A percentile compares a stretch with the other conserved stretches of the same genome.
These are phyloP conservation scores for Holothuria glaberrima DNA, from an alignment of 35 echinoderm and acorn worm species.

Conservation along the genomic window DNA sequence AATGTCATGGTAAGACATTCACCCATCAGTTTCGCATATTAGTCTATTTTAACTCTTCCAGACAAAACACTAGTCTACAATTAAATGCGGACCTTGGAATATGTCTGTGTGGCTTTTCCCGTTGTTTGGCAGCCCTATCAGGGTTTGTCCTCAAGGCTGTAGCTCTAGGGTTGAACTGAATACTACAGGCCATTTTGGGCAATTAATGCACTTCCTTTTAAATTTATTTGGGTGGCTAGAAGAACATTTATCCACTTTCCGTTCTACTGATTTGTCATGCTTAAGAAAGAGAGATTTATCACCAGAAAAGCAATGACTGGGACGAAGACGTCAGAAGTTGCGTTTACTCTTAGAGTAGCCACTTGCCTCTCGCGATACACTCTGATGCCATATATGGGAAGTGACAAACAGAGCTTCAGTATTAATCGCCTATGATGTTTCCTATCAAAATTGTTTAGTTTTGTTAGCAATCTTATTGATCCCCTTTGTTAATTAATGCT, in stretches of 20 bases:
- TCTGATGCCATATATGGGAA: too few species aligned
- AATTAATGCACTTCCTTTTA: conserved; percentile 14
- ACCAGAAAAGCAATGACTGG: not conserved
- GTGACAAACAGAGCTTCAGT: too few species aligned
- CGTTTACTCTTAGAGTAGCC: not conserved
- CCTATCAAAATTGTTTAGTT: too few species aligned
- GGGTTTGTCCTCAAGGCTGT: conserved; percentile 1
- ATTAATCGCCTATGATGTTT: too few species aligned
- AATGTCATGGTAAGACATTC: too few species aligned
- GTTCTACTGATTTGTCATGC: not conserved
- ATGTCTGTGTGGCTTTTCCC: not conserved
- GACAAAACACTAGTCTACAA: too few species aligned
- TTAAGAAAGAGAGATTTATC: not conserved
- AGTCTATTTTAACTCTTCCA: too few species aligned
- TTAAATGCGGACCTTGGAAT: too few species aligned
- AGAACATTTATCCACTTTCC: not conserved
- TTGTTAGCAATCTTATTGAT: too few species aligned
- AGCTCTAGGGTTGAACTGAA: not conserved
- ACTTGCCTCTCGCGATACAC: not conserved
- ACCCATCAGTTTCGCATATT: too few species aligned
- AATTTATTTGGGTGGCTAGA: not conserved
- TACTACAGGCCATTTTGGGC: not conserved
- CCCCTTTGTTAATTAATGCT: too few species aligned
- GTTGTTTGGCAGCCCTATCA: not conserved
- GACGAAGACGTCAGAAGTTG: conserved; percentile 13